Evolutionary conservation across 92 coral and sea anemone species (phyloP), one percentile per base, ranked within the genome.

Genomic region (Porites evermanni): DNA sequence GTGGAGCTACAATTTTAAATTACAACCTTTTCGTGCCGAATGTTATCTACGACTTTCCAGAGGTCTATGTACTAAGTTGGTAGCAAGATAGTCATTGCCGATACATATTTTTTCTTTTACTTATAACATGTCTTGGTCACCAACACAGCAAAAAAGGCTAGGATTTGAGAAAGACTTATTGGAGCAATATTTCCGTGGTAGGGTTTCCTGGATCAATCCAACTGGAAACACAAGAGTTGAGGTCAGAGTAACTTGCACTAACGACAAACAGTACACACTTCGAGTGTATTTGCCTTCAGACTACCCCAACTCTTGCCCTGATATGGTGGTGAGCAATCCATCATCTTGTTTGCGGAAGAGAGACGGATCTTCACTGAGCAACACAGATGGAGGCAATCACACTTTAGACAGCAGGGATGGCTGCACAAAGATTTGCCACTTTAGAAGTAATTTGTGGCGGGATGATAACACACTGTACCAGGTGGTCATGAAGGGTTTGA

Each of bases 401-500:
- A 79, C 90, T 1, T 86, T 81, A 17, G 89, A 91, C 14, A 83
- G 72, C 71, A 92, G 67, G 38, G 86, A 96, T 67, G 94, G 93
- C 1, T 85, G 87, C 32, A 75, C 91, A 6, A 72, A 70, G 53
- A 94, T 96, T 59, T 96, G 98, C 77, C 98, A 95, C 82, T 94
- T 76, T 60, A 79, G 70, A 3, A 80, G 93, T 18, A 29, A 72
- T 14, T 80, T 84, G 51, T 94, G 98, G 98, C 90, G 91, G 10
- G 78, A 82, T 82, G 89, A 90, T 19, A 84, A 93, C 78, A 91
- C 97, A 1, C 70, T 96, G 23, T 90, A 92, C 64, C 95, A 94
- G 72, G 90, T 94, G 17, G 75, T 88, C 54, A 94, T 96, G 95
- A 96, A 96, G 76, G 98, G 98, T 18, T 68, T 89, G 58, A 72